A percentile compares a stretch with the other conserved stretches of the same genome.
Evolutionary conservation across 1,140 invertebrate species (phyloP).

Genomic region (Drosophila albomicans): DNA sequence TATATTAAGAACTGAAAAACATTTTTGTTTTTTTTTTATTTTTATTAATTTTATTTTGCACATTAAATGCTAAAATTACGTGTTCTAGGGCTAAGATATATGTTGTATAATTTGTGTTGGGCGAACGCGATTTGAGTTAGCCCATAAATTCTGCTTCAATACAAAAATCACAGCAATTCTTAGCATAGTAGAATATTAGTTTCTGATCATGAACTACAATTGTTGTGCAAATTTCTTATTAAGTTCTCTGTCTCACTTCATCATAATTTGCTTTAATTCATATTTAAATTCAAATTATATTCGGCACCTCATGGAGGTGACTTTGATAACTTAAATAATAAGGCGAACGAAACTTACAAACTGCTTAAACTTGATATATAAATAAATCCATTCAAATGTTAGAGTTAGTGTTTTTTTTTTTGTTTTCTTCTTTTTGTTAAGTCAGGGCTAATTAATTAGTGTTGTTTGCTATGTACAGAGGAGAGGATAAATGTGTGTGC

Average conservation of each 20-base stretch:
- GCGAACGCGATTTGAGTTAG: constrained; percentile 39
- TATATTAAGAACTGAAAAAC: background rate
- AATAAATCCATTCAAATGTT: constrained; percentile 55
- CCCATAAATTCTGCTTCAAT: constrained; percentile 60
- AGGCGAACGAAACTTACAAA: constrained; percentile 49
- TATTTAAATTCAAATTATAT: constrained; percentile 61
- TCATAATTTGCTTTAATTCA: constrained; percentile 60
- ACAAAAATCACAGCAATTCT: constrained; percentile 69
- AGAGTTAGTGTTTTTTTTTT: constrained; percentile 5
- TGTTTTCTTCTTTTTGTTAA: constrained; percentile 18
- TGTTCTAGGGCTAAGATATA: constrained; percentile 55
- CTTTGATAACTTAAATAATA: constrained; percentile 36
- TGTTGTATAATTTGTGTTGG: constrained; percentile 18
- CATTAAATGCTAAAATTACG: constrained; percentile 26
- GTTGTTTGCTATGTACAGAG: constrained; percentile 42
- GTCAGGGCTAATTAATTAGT: constrained; percentile 25
- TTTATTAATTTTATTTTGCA: constrained; percentile 26
- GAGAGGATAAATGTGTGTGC: constrained; percentile 28
- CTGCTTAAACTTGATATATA: constrained; percentile 62
- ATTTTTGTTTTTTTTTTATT: constrained; percentile 4
- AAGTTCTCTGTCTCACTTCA: constrained; percentile 3
- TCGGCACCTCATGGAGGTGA: constrained; percentile 57
- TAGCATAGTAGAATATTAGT: constrained; percentile 39
- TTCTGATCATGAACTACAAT: constrained; percentile 47
- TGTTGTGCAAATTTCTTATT: constrained; percentile 58